phyloP scores from a whole-genome alignment of 2,888 invertebrate genomes.

The Leptinotarsa juncta region DNA sequence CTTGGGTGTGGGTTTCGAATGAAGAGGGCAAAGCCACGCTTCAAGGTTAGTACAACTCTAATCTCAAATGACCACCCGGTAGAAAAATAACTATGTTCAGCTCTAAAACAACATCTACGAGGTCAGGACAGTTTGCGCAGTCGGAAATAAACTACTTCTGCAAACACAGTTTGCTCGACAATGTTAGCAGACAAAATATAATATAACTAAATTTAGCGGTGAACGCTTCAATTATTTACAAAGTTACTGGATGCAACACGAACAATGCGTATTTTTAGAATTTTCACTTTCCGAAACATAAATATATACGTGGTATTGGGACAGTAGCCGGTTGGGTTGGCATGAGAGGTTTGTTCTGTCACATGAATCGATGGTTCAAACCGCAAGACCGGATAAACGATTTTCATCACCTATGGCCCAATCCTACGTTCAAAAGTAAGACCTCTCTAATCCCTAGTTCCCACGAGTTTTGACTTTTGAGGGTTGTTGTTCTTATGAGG shows the following conservation, averaged over 20 bases:
- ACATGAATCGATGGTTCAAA: no score
- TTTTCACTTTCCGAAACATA: slow-evolving; percentile 36
- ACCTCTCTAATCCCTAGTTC: no score
- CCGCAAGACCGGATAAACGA: no score
- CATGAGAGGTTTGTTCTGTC: no score
- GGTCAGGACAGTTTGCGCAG: background rate
- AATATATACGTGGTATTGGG: slow-evolving; percentile 15
- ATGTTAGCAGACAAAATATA: slow-evolving; percentile 35
- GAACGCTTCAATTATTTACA: slow-evolving; percentile 30
- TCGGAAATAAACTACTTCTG: slow-evolving; percentile 12
- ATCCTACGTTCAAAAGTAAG: no score
- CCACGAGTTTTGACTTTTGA: no score
- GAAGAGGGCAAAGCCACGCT: background rate
- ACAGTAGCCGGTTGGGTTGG: no score
- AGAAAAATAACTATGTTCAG: background rate
- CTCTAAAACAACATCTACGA: background rate
- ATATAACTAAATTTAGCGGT: slow-evolving; percentile 42
- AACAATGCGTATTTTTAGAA: slow-evolving; percentile 34
- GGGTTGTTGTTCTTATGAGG: no score
- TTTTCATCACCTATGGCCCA: no score
- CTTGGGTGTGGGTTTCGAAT: no score
- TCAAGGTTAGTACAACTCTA: background rate
- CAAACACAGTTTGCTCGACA: slow-evolving; percentile 19
- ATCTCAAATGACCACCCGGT: background rate
- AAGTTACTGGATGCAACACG: slow-evolving; percentile 19